Conservation (phyloP, 1,140 invertebrate species). For the Saccostrea echinata region DNA sequence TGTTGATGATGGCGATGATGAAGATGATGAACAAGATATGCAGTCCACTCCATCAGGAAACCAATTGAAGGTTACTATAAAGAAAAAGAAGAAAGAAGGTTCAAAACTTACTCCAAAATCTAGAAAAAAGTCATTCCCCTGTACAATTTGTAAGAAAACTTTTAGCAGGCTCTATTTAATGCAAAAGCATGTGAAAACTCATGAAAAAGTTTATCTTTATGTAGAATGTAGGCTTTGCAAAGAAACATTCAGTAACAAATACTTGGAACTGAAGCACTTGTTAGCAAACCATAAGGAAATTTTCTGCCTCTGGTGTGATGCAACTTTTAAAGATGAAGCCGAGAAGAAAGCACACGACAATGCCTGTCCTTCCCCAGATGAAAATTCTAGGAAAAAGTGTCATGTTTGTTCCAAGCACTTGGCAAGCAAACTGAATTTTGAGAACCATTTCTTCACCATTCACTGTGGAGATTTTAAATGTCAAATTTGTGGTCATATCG, state of each 20-base stretch:
- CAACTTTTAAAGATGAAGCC: not conserved
- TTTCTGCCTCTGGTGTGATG: conserved; percentile 16
- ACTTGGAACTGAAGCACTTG: not conserved
- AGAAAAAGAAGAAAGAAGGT: not conserved
- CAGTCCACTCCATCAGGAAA: too few species aligned
- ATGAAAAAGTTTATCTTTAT: not conserved
- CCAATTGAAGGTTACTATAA: not conserved
- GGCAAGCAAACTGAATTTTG: not conserved
- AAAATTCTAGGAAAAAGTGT: conserved; percentile 7
- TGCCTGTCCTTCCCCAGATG: not conserved
- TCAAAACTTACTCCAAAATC: not conserved
- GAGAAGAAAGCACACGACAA: not conserved
- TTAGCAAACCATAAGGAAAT: not conserved
- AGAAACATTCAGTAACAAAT: not conserved
- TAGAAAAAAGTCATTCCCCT: not conserved
- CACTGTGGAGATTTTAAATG: not conserved
- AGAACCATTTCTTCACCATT: not conserved
- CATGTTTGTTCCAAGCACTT: not conserved
- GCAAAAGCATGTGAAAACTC: not conserved
- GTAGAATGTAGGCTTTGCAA: not conserved
- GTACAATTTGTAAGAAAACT: not conserved
- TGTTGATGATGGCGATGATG: not conserved
- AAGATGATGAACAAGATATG: not conserved
- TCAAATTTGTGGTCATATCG: not conserved
- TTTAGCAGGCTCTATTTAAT: not conserved